Percentiles rank a stretch among this genome's conserved stretches.
Conservation (phyloP, 2,888 invertebrate species). For the Xanthostigma xanthostigma region DNA sequence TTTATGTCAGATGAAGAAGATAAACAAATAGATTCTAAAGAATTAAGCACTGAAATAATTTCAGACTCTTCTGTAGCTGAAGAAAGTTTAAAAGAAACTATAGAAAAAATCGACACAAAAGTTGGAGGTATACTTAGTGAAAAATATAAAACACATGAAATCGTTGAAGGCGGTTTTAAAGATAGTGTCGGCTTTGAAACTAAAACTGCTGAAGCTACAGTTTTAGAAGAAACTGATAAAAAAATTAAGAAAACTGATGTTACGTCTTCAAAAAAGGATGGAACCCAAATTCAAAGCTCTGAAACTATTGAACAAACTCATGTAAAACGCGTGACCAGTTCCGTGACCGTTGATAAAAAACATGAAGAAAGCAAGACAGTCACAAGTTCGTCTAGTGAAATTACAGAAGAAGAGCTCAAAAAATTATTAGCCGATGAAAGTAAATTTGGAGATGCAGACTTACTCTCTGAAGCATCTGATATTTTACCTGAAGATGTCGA, state of each 20-base stretch:
- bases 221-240: slow-evolving; percentile 4
- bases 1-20: not conserved
- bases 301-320: not conserved
- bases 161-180: slow-evolving; percentile 4
- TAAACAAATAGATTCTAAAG: not conserved
- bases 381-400: slow-evolving; percentile 5
- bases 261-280: not conserved
- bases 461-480: too few species aligned
- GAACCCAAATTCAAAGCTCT: not conserved
- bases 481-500: slow-evolving; percentile 5
- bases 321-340: not conserved
- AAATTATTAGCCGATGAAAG: slow-evolving; percentile 13
- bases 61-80: not conserved
- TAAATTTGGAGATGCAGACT: slow-evolving; percentile 12
- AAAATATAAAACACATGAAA: slow-evolving; percentile 7
- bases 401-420: slow-evolving; percentile 10
- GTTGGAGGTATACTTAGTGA: slow-evolving; percentile 12
- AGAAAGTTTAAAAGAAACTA: not conserved
- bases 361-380: not conserved
- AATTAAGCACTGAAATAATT: not conserved
- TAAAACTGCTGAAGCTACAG: slow-evolving; percentile 3
- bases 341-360: not conserved
- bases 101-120: slow-evolving; percentile 5
- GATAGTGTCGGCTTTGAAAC: slow-evolving; percentile 3
- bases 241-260: slow-evolving; percentile 4